Evolutionary conservation across 1,140 invertebrate species (phyloP), one percentile per base, ranked within the genome.

Genomic region (Diorhabda sublineata): DNA sequence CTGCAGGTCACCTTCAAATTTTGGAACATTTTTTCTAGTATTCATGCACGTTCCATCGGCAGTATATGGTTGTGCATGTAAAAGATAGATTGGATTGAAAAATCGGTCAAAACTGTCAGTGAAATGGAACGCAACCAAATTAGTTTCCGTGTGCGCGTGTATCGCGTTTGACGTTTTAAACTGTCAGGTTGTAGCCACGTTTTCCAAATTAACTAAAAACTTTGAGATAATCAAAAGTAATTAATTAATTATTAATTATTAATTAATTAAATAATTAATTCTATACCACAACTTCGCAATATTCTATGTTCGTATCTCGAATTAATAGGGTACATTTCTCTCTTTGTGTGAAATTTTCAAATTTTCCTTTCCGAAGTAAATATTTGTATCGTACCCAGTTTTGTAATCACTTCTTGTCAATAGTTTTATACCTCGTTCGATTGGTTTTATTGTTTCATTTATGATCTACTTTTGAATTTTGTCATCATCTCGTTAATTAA

Each of bases 361-460:
- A 26, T 2, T 26, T 26, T 26, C 26, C 1, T 26, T 26, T 26
- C 1, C 26, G 26, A 26, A 0, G 26, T 26, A 26, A 26, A 26
- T 26, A 26, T 26, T 26, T 26, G 26, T 26, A 26, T 26, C 1
- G 26, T 26, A 26, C 1, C 71, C 66, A 45, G 71, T 60, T 11
- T 2, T 4, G 2, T 69, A 68, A 45, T 73, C 69, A 66, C 66
- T 69, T 45, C 72, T 45, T 7, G 62, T 45, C 80, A 81, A 83
- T 60, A 81, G 69, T 75, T 81, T 26, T 26, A 26, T 26, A 26
- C 26, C 26, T 26, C 26, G 26, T 26, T 26, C 26, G 26, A 26
- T 26, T 83, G 59, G 80, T 77, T 11, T 79, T 82, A 80, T 68
- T 82, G 79, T 60, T 79, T 81, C 41, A 81, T 26, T 26, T 26